A percentile compares a stretch with the other conserved stretches of the same genome.
phyloP scores from a whole-genome alignment of 2,888 invertebrate genomes.

The Isotomurus palustris region DNA sequence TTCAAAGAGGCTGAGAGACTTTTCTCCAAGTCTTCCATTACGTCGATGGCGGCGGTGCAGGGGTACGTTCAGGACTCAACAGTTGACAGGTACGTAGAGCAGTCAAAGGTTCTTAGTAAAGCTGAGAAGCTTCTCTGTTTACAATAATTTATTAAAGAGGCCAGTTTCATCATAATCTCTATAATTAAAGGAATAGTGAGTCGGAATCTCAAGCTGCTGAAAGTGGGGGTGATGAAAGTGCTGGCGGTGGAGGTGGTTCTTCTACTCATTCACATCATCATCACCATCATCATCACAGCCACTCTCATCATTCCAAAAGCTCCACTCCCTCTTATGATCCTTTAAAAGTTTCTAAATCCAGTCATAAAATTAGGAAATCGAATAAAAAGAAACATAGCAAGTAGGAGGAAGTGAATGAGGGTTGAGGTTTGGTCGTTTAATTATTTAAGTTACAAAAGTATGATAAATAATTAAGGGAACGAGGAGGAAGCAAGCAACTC shows the following conservation, averaged over 20 bases:
- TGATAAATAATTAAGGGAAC: too few species aligned
- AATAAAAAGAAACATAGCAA: slow-evolving; percentile 63
- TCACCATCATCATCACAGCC: slow-evolving; percentile 22
- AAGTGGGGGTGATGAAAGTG: slow-evolving; percentile 55
- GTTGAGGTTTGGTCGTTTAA: too few species aligned
- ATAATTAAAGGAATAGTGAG: slow-evolving; percentile 65
- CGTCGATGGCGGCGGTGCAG: slow-evolving; percentile 88
- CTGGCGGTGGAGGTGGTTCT: slow-evolving; percentile 3
- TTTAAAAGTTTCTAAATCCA: slow-evolving; percentile 54
- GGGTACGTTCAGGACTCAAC: slow-evolving; percentile 67
- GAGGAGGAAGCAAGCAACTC: too few species aligned
- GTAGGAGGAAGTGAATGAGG: too few species aligned
- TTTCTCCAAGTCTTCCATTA: slow-evolving; percentile 96
- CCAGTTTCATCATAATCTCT: slow-evolving; percentile 1
- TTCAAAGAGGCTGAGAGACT: slow-evolving; percentile 95
- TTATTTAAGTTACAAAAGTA: too few species aligned
- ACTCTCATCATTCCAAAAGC: slow-evolving; percentile 33
- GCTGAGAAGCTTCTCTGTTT: too few species aligned
- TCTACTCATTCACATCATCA: slow-evolving; percentile 12
- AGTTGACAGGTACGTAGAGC: slow-evolving; percentile 47
- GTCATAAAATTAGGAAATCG: slow-evolving; percentile 64
- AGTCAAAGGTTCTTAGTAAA: too few species aligned
- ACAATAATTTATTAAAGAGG: background rate
- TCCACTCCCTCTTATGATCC: slow-evolving; percentile 50
- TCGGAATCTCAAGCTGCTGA: slow-evolving; percentile 71